Conservation (phyloP, 2,888 invertebrate genomes). For the Metallyticus violacea region DNA sequence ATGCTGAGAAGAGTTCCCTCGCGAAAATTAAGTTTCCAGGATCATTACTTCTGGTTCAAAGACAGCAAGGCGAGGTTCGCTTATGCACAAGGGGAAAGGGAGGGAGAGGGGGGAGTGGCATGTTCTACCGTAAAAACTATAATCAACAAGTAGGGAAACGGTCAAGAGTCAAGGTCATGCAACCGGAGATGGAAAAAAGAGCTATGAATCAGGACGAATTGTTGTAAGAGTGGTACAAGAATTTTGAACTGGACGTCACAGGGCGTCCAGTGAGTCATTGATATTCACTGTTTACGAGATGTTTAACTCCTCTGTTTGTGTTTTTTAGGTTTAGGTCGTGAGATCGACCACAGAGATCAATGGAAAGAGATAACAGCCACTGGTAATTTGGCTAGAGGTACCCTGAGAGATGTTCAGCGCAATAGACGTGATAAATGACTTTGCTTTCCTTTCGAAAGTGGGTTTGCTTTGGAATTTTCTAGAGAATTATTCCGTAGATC, state of each 20-base stretch:
- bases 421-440: too few species aligned
- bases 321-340: neutral
- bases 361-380: too few species aligned
- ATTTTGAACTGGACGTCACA: too few species aligned
- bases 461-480: too few species aligned
- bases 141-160: slow-evolving; percentile 30
- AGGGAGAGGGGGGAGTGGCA: neutral
- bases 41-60: neutral
- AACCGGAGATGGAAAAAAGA: neutral
- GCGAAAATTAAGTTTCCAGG: too few species aligned
- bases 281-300: too few species aligned
- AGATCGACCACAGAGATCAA: neutral
- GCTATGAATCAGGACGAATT: neutral
- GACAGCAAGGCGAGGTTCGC: neutral
- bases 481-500: too few species aligned
- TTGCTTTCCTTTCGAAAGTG: too few species aligned
- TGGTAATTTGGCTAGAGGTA: too few species aligned
- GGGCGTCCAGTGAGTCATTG: too few species aligned
- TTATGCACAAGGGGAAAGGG: neutral
- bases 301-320: neutral
- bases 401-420: too few species aligned
- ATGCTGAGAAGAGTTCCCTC: too few species aligned
- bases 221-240: neutral
- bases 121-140: slow-evolving; percentile 29
- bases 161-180: slow-evolving; percentile 18